Evolutionary conservation across 2,797 vertebrate genomes (phyloP).

Genomic region (Thalassophryne amazonica): DNA sequence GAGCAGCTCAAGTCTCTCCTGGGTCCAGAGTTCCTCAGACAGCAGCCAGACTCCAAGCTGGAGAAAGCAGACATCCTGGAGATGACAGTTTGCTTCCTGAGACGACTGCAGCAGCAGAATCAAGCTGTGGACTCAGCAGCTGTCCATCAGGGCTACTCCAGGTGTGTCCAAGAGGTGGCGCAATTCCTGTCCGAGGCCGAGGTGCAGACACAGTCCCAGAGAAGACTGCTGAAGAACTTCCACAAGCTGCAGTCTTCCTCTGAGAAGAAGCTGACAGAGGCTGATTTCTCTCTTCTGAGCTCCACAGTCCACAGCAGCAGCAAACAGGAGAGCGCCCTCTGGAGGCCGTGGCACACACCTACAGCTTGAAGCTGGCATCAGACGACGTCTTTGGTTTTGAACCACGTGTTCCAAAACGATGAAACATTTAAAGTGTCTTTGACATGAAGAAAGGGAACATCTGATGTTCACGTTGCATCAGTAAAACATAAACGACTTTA

Average conservation of each 20-base stretch:
- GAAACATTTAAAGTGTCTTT: too few relatives aligned
- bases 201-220: too few relatives aligned
- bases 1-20: conserved; percentile 62
- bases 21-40: conserved; percentile 69
- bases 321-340: conserved; percentile 45
- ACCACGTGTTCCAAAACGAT: too few relatives aligned
- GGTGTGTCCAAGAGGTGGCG: too few relatives aligned
- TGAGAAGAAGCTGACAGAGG: conserved; percentile 36
- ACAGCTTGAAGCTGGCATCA: too few relatives aligned
- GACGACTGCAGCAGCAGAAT: conserved; percentile 31
- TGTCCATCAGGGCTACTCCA: too few relatives aligned
- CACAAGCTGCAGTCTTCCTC: conserved; percentile 41
- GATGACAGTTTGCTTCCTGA: conserved; percentile 72
- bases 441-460: too few relatives aligned
- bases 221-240: conserved; percentile 48
- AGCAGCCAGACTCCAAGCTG: conserved; percentile 76
- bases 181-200: too few relatives aligned
- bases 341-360: conserved; percentile 72
- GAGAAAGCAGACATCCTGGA: conserved; percentile 78
- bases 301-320: conserved; percentile 27
- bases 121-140: conserved; percentile 39
- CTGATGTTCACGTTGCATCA: too few relatives aligned
- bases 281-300: conserved; percentile 33
- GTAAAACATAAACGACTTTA: too few relatives aligned
- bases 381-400: too few relatives aligned